Percentiles rank a stretch among this genome's conserved stretches.
phyloP scores from a whole-genome alignment of 2,113 vertebrate species.

The Tautogolabrus adspersus region DNA sequence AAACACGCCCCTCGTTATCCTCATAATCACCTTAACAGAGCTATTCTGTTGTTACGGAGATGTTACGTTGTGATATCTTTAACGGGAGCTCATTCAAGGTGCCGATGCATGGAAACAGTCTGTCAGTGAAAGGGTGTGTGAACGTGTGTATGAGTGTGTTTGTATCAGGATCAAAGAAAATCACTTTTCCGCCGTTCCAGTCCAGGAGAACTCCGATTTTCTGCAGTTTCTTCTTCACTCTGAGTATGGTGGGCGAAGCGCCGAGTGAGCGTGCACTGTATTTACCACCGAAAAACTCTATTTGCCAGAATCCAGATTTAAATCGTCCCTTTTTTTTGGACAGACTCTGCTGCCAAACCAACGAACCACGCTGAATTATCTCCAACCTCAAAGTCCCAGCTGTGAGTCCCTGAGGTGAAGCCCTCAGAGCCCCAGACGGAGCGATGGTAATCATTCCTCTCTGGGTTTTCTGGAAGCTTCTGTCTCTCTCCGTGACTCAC shows the following conservation, averaged over 20 bases:
- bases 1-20: background rate
- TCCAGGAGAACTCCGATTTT: slow-evolving; percentile 51
- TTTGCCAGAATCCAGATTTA: slow-evolving; percentile 35
- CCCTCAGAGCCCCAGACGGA: slow-evolving; percentile 8
- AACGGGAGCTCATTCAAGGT: slow-evolving; percentile 16
- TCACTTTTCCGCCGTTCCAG: slow-evolving; percentile 45
- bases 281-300: slow-evolving; percentile 16
- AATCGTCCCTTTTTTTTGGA: background rate
- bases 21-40: background rate
- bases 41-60: slow-evolving; percentile 12
- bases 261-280: slow-evolving; percentile 13
- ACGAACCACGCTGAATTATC: slow-evolving; percentile 12
- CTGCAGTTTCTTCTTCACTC: slow-evolving; percentile 27
- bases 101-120: slow-evolving; percentile 41
- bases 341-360: background rate
- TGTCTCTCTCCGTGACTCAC: background rate
- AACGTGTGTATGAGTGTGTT: slow-evolving; percentile 44
- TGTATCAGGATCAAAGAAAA: slow-evolving; percentile 28
- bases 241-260: background rate
- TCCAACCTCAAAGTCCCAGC: slow-evolving; percentile 45
- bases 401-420: slow-evolving; percentile 27
- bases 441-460: slow-evolving; percentile 8
- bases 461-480: slow-evolving; percentile 43
- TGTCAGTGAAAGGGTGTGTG: slow-evolving; percentile 28
- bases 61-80: slow-evolving; percentile 9